Conservation (phyloP, 2,797 vertebrate species). For the Enteromius treurensis region DNA sequence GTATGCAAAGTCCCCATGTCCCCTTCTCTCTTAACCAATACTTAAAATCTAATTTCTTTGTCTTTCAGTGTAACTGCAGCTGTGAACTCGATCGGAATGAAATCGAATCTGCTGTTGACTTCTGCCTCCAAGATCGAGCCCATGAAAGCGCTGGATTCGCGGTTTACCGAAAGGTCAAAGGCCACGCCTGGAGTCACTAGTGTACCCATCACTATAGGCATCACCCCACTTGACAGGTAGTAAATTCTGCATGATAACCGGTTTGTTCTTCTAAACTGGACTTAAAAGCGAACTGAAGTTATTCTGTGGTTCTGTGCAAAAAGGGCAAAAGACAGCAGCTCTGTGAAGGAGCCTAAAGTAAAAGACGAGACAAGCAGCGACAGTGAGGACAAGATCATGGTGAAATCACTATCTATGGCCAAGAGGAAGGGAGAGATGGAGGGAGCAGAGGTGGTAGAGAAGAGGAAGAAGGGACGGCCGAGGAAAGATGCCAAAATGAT, state of each 20-base stretch:
- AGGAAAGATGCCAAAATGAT: slow-evolving; percentile 90
- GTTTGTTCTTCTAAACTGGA: not conserved
- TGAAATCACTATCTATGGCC: slow-evolving; percentile 80
- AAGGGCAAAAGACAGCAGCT: slow-evolving; percentile 85
- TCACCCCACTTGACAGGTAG: slow-evolving; percentile 86
- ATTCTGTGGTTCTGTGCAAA: not conserved
- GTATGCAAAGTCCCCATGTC: not conserved
- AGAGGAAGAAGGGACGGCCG: slow-evolving; percentile 94
- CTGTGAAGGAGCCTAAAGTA: slow-evolving; percentile 81
- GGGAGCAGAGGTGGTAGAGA: slow-evolving; percentile 88
- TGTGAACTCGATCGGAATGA: slow-evolving; percentile 73
- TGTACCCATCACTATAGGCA: slow-evolving; percentile 78
- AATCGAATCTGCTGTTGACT: slow-evolving; percentile 73
- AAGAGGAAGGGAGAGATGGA: slow-evolving; percentile 92
- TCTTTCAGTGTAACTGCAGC: slow-evolving; percentile 59
- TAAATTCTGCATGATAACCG: not conserved
- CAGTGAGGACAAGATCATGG: slow-evolving; percentile 91
- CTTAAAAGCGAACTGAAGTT: not conserved
- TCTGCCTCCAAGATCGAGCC: slow-evolving; percentile 91
- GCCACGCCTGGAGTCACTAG: slow-evolving; percentile 85
- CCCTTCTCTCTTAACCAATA: not conserved
- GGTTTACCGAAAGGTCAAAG: slow-evolving; percentile 97
- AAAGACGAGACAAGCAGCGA: slow-evolving; percentile 97
- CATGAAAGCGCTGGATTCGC: slow-evolving; percentile 96
- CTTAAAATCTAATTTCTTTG: not conserved